Evolutionary conservation across 2,888 invertebrate genomes (phyloP), one percentile per base, ranked within the genome.

Genomic region (Aphodius sticticus): DNA sequence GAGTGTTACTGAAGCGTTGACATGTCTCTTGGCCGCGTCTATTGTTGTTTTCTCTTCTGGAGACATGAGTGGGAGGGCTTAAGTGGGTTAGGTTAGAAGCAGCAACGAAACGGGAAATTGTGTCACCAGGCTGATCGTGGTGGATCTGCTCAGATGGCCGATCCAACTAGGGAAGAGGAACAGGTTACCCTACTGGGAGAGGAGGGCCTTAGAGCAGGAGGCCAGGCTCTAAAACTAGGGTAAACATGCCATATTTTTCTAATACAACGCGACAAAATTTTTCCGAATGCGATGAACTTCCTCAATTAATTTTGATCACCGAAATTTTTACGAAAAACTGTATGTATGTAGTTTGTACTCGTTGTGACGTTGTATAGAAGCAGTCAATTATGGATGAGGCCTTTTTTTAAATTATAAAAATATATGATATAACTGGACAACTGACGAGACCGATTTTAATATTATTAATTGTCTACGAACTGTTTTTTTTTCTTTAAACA

Each of bases 211-310:
- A 94, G 96, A 90, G 96, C 97, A 89, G 96, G 96, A 90, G 97
- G 97, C 92, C 98, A 98, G 93, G 96, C 97, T 91, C 95, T 98
- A 90, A 97, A 98, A 92, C 93, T 98, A 91, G 98, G 98, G 98
- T 98, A 96, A 96, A 35, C 35, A 37, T 37, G 37, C n/a, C 26
- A 36, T 53, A 26, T 53, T 53, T 53, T 53, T 53, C 53, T 53
- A 53, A 7, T 53, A 53, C 7, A 12, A 53, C 53, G 53, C 53
- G 53, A 53, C 53, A 7, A 53, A 53, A 53, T 53, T 53, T 53
- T 53, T 53, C 53, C 53, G 53, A 53, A 53, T 9, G 7, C 53
- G 53, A 53, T 12, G 12, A 53, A 53, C 53, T 53, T 53, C 53
- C 53, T 7, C 53, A 53, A 53, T 5, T 53, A 5, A 53, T 1